phyloP scores from a whole-genome alignment of 2,797 vertebrate genomes.

The Etheostoma perlongum region DNA sequence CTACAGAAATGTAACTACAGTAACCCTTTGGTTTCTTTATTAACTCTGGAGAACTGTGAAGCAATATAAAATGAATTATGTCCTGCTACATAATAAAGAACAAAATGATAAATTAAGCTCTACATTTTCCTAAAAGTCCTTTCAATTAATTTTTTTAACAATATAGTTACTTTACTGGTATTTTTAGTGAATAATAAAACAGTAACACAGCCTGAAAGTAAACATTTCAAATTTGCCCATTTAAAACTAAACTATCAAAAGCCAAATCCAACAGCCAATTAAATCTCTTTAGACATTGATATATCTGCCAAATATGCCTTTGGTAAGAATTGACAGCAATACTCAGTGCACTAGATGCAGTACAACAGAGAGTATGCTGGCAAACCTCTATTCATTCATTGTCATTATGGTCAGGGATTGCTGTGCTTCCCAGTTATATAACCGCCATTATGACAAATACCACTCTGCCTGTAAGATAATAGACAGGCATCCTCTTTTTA shows the following conservation, averaged over 20 bases:
- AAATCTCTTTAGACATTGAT: conserved; percentile 15
- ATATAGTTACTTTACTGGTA: not conserved
- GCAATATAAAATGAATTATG: not conserved
- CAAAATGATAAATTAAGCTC: not conserved
- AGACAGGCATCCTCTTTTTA: conserved; percentile 4
- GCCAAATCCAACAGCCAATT: conserved; percentile 18
- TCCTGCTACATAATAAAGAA: not conserved
- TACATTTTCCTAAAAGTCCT: not conserved
- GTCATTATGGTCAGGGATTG: conserved; percentile 22
- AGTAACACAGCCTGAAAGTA: not conserved
- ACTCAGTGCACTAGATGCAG: not conserved
- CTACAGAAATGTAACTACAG: no score
- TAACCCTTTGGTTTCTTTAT: not conserved
- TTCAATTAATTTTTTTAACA: not conserved
- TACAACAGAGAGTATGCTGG: conserved; percentile 10
- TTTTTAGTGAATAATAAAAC: not conserved
- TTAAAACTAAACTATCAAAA: conserved; percentile 11
- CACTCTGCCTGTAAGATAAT: not conserved
- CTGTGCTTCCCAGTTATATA: conserved; percentile 25
- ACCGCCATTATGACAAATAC: conserved; percentile 33
- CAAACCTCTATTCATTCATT: conserved; percentile 46
- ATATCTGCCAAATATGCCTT: conserved; percentile 19
- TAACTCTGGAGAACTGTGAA: not conserved
- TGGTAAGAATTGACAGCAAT: conserved; percentile 15
- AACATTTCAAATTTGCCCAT: not conserved